phyloP scores from a whole-genome alignment of 2,113 vertebrate genomes.

The Speoplatyrhinus poulsoni region DNA sequence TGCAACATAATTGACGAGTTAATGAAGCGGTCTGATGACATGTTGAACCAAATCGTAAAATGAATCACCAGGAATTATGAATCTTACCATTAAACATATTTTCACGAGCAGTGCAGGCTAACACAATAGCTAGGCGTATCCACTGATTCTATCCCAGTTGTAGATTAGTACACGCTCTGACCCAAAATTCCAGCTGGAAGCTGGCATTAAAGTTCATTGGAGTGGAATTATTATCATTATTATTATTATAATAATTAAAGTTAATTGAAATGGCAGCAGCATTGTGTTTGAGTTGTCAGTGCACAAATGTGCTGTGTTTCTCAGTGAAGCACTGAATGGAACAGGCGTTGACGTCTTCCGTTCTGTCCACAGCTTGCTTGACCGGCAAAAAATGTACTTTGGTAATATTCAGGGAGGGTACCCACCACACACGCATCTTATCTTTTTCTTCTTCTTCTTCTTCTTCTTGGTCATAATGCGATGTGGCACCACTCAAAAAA shows the following conservation, averaged over 20 bases:
- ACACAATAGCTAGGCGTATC: not conserved
- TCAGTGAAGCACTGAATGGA: not conserved
- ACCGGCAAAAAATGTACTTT: too few species aligned
- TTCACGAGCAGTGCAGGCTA: not conserved
- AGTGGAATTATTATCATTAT: too few species aligned
- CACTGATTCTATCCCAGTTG: not conserved
- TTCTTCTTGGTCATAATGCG: too few species aligned
- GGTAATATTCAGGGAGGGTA: too few species aligned
- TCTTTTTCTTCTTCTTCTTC: too few species aligned
- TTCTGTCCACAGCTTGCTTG: too few species aligned
- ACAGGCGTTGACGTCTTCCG: too few species aligned
- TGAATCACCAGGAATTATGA: not conserved
- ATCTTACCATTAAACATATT: not conserved
- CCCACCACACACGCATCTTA: too few species aligned
- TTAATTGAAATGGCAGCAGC: not conserved
- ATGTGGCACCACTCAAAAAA: too few species aligned
- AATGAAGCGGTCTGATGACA: too few species aligned
- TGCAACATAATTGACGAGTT: too few species aligned
- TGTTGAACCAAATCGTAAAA: not conserved
- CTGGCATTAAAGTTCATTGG: not conserved
- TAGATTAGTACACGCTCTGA: not conserved
- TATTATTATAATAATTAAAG: not conserved
- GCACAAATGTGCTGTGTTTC: not conserved
- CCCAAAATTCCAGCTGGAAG: not conserved
- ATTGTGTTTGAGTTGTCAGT: not conserved